phyloP scores from a whole-genome alignment of 2,888 invertebrate species.

The Adela reaumurella region DNA sequence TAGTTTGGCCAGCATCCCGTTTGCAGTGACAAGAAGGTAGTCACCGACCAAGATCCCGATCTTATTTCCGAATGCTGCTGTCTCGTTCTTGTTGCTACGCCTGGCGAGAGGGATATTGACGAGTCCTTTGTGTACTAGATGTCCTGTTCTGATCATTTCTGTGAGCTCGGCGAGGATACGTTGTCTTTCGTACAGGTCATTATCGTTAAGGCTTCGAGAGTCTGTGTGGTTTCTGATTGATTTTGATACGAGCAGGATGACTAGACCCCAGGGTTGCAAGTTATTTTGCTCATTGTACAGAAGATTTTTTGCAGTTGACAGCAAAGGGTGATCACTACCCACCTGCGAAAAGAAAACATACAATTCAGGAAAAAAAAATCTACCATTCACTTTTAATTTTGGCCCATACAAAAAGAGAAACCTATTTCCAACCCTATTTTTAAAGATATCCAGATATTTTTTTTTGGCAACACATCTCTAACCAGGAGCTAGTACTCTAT shows the following conservation, averaged over 20 bases:
- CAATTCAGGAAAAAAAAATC: slow-evolving; percentile 7
- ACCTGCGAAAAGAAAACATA: slow-evolving; percentile 46
- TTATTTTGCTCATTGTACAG: slow-evolving; percentile 79
- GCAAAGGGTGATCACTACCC: slow-evolving; percentile 80
- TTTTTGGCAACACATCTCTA: not conserved
- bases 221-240: slow-evolving; percentile 47
- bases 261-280: slow-evolving; percentile 81
- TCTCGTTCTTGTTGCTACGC: slow-evolving; percentile 53
- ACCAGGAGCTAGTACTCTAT: too few species aligned
- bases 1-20: slow-evolving; percentile 72
- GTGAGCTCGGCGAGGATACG: slow-evolving; percentile 62
- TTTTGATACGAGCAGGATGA: slow-evolving; percentile 78
- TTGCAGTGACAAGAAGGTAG: slow-evolving; percentile 78
- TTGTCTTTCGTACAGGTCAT: slow-evolving; percentile 53
- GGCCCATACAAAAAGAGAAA: too few species aligned
- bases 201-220: slow-evolving; percentile 52
- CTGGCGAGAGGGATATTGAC: slow-evolving; percentile 44
- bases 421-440: too few species aligned
- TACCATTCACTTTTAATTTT: too few species aligned
- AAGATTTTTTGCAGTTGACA: slow-evolving; percentile 80
- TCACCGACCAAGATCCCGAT: slow-evolving; percentile 84
- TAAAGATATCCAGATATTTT: too few species aligned
- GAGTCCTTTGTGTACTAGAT: slow-evolving; percentile 70
- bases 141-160: slow-evolving; percentile 85
- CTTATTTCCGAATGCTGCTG: slow-evolving; percentile 84